These are phyloP conservation scores for Notothenia rossii DNA, from an alignment of 2,113 vertebrate genomes.

Conservation along the genomic window DNA sequence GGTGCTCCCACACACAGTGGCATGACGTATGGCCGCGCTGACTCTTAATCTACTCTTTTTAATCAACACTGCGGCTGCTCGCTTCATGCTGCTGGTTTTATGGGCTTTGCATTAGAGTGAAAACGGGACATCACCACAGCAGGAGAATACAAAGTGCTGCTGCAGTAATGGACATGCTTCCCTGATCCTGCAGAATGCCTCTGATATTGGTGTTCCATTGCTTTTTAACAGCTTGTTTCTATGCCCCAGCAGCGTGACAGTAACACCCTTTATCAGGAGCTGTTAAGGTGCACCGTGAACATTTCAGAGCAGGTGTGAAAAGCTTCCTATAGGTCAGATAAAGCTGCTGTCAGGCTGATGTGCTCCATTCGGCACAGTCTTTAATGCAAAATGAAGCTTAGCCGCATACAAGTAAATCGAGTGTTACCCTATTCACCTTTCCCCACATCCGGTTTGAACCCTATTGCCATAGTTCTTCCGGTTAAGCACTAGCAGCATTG, in stretches of 20 bases:
- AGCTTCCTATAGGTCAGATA: slow-evolving; percentile 69
- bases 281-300: slow-evolving; percentile 69
- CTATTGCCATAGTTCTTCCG: too few relatives aligned
- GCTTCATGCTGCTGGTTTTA: slow-evolving; percentile 56
- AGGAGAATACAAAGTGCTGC: slow-evolving; percentile 39
- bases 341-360: slow-evolving; percentile 43
- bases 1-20: slow-evolving; percentile 9
- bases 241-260: slow-evolving; percentile 42
- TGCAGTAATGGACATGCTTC: slow-evolving; percentile 49
- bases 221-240: slow-evolving; percentile 71
- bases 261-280: slow-evolving; percentile 66
- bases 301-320: slow-evolving; percentile 72
- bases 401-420: not conserved
- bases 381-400: not conserved
- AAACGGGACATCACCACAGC: slow-evolving; percentile 40
- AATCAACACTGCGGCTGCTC: slow-evolving; percentile 58
- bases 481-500: not conserved
- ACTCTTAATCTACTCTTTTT: slow-evolving; percentile 60
- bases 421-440: not conserved
- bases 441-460: too few relatives aligned
- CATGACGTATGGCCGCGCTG: slow-evolving; percentile 53
- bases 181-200: slow-evolving; percentile 32
- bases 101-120: slow-evolving; percentile 52
- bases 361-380: slow-evolving; percentile 26
- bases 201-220: slow-evolving; percentile 51